Evolutionary conservation across 2,113 vertebrate genomes (phyloP), one percentile per base, ranked within the genome.

Genomic region (Neolamprologus sp.): DNA sequence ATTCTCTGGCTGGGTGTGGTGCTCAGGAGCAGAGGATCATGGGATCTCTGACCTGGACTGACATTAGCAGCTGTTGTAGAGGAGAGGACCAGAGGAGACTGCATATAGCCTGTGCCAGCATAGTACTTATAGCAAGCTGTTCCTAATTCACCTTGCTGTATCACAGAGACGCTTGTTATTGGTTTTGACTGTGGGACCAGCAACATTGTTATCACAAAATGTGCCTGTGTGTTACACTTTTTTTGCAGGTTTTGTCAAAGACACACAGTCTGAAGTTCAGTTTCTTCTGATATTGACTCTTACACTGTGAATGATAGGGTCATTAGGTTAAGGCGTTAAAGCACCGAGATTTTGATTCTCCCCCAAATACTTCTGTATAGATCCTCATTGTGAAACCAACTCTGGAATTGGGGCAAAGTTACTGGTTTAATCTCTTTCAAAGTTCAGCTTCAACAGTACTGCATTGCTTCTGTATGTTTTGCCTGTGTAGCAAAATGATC

Each of bases 41-140:
- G 93, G 88, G 93, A 93, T 93, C 80, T 91, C 89, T 95, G 92
- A 96, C 93, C 93, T 92, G 90, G 94, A 94, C 90, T 91, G 93
- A 94, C 89, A 92, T 89, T 83, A 91, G 89, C 94, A 96, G 94
- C 93, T 96, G 93, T 58, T 87, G 55, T 80, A 86, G 89, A 89
- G 83, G 86, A 93, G 81, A 87, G 71, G 81, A 92, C 58, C 65
- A 90, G 86, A 82, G 90, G 88, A 88, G 71, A 63, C 89, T 85
- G 53, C 14, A 42, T 71, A 26, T 58, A 65, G 83, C 81, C 73
- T 40, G 33, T 90, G 87, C 87, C 88, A 87, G 79, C 13, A 14
- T 19, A 87, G 88, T 84, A 63, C 71, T 88, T 90, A 81, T n/a
- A 83, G 85, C 86, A 63, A 88, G 83, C 85, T 87, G 81, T 80